Base-by-base conservation (phyloP, 2,888 invertebrate genomes). In the Dasypolia templi region DNA sequence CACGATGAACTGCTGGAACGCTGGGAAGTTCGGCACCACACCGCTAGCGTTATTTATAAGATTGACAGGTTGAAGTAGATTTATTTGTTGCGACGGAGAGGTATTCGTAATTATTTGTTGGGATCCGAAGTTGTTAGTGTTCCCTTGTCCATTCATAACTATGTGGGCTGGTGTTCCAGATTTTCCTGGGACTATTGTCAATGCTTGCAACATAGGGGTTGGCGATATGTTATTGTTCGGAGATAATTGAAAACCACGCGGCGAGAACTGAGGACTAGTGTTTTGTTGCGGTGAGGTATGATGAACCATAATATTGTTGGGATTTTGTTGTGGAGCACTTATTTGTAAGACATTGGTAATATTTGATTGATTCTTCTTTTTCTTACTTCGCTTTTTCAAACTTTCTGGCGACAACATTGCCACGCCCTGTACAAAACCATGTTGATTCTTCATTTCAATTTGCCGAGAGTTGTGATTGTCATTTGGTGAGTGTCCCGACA, bases 1-100 rank as follows among this genome's bases (percentile, higher is more conserved):
- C 72, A 98, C 97, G 69, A 98, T 97, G 87, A 98, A 97, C 89
- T 98, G 98, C 90, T 98, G 98, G 86, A 98, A 98, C 0, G 97
- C 97, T 0, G 98, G 98, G 90, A 98, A 98, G 90, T 98, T 98
- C 66, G 97, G 97, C 83, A 98, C 97, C 75, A 97, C 97, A 7
- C 97, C 97, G 51, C 97, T 97, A 0, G 97, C 95, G 65, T 97
- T 97, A 72, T 98, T 98, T 77, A 98, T 97, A 81, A 98, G 94
- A 94, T 98, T 98, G 49, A 98, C 98, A 0, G 98, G 98, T 91
- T 98, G 98, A 3, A 98, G 93, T 59, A 98, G 94, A 92, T 98
- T 98, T 49, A 98, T 98, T 90, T 98, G 96, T 83, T 97, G 97
- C 35, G 96, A 95, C 49, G 95, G 95, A 29, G 96, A 96, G 2